Conservation (phyloP, 2,113 vertebrate genomes). For the Montifringilla adamsi region DNA sequence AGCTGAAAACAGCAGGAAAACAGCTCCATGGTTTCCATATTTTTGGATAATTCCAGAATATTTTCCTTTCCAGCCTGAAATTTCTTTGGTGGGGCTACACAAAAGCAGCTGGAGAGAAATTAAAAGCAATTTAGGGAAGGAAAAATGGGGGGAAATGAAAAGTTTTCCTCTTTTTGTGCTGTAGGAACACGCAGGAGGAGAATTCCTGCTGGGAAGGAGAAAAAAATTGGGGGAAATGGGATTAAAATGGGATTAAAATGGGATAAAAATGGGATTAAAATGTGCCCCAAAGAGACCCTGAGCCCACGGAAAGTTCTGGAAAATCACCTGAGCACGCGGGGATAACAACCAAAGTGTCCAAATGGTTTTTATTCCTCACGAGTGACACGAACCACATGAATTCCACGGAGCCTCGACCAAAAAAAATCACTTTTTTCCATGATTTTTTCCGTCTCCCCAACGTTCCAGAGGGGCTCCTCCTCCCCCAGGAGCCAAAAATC, state of each 20-base stretch:
- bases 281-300: fast-evolving
- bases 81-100: neutral
- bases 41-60: neutral
- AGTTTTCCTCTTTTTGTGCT: fast-evolving
- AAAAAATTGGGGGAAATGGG: neutral
- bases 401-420: neutral
- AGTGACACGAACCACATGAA: constrained; percentile 26
- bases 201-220: fast-evolving
- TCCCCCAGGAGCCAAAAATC: neutral
- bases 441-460: neutral
- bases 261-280: neutral
- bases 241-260: neutral
- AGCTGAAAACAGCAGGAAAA: neutral
- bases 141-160: fast-evolving
- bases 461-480: neutral
- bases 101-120: neutral
- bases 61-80: neutral
- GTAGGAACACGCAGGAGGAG: fast-evolving
- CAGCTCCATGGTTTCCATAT: fast-evolving
- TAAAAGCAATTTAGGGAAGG: neutral
- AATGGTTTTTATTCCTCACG: constrained; percentile 70
- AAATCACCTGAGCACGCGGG: neutral
- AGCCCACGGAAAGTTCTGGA: neutral
- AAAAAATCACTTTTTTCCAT: neutral
- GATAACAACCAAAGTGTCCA: constrained; percentile 1